Base-by-base conservation (phyloP, 1,140 invertebrate species). In the Drosophila neocordata region DNA sequence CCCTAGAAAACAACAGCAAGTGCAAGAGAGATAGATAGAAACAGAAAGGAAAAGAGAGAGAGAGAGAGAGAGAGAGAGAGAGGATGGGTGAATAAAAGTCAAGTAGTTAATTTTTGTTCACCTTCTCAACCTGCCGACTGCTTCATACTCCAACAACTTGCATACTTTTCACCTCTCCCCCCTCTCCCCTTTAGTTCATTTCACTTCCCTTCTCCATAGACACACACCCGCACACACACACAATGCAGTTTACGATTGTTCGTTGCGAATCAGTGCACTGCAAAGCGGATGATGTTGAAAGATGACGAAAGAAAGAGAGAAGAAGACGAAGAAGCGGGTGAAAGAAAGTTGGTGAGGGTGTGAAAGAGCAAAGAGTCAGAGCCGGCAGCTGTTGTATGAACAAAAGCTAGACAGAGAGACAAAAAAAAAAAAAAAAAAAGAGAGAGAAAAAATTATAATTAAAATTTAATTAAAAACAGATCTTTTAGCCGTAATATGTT, bases 401-500 rank as follows among this genome's bases (percentile, higher is more conserved):
- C 6, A 7, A 6, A 31, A 31, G 27, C 4, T 5, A 31, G 4
- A 31, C 4, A 31, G 27, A 31, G 27, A 31, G 5, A 1, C 4
- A 31, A 6, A 31, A 6, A 31, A 7, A 24, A 24, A 24, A 48
- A 72, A 73, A 63, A 34, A 57, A 12, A 37, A 57, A 31, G n/a
- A n/a, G n/a, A 38, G 27, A 35, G 7, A 44, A 72, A 75, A 69
- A 65, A 73, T 79, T 41, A 56, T 69, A 74, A 81, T 81, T 80
- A 66, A 64, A 80, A 69, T 84, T 79, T 84, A 79, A 72, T 79
- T 83, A 65, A 79, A 64, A 73, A 55, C 59, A 71, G 72, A 70
- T 66, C 51, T 72, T 68, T 72, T 68, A 79, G 57, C 73, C 69
- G 81, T 85, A 74, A 85, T 77, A 85, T 73, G 77, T 82, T 88